Evolutionary conservation across 53 echinoderm and acorn worm genomes (phyloP).

Genomic region (Henricia sp.): DNA sequence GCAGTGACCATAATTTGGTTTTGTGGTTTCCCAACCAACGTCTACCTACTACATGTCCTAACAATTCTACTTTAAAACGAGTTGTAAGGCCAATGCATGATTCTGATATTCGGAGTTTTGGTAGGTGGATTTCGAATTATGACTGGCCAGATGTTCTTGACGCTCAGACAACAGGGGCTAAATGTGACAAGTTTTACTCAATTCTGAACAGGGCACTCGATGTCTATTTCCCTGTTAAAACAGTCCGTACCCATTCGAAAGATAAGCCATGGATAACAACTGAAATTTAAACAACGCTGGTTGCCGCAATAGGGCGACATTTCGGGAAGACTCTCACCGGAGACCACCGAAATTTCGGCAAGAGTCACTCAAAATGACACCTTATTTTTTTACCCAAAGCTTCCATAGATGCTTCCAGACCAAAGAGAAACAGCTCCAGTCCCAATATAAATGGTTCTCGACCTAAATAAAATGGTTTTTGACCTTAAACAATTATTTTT

Average conservation of each 20-base stretch:
- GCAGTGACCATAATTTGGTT: constrained; percentile 41
- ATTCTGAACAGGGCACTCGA: constrained; percentile 4
- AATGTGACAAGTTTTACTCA: constrained; percentile 24
- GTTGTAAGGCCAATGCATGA: constrained; percentile 36
- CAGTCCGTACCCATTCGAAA: neutral
- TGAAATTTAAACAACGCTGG: too few relatives aligned
- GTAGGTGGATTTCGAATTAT: constrained; percentile 8
- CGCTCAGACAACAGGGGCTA: constrained; percentile 15
- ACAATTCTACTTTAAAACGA: constrained; percentile 16
- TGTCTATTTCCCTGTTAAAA: neutral
- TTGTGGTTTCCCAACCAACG: constrained; percentile 27
- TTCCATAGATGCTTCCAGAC: too few relatives aligned
- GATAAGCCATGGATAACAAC: constrained; percentile 51
- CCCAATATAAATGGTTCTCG: too few relatives aligned
- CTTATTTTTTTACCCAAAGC: too few relatives aligned
- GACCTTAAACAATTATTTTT: too few relatives aligned
- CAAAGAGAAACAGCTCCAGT: too few relatives aligned
- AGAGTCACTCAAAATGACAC: too few relatives aligned
- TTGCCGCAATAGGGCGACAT: too few relatives aligned
- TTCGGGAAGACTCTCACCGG: too few relatives aligned
- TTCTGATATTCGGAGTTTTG: constrained; percentile 15
- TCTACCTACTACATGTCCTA: neutral
- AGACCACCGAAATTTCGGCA: too few relatives aligned
- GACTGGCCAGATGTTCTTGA: constrained; percentile 31
- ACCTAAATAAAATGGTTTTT: too few relatives aligned